Conservation (phyloP, 2,797 vertebrate species). For the Cryptoblepharus egeriae region DNA sequence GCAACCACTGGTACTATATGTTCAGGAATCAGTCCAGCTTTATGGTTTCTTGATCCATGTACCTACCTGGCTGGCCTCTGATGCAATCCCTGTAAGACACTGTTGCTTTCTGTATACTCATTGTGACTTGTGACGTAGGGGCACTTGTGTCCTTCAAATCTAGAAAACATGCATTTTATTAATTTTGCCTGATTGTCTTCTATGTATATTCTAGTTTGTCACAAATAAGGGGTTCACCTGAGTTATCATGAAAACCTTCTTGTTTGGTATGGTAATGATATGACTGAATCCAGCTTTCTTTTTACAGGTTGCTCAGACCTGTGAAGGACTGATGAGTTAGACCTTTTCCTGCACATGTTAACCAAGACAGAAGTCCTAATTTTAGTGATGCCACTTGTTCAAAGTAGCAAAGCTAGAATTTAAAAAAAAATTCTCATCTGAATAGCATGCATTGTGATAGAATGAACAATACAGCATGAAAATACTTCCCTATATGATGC, state of each 20-base stretch:
- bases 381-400: conserved; percentile 31
- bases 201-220: conserved; percentile 11
- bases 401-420: conserved; percentile 16
- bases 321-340: conserved; percentile 45
- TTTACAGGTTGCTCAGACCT: conserved; percentile 36
- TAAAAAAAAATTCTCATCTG: conserved; percentile 42
- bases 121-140: conserved; percentile 41
- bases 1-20: too few species aligned
- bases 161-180: conserved; percentile 32
- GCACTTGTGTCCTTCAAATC: conserved; percentile 8
- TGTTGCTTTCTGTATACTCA: conserved; percentile 27
- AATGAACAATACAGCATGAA: conserved; percentile 13
- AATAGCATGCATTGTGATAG: conserved; percentile 12
- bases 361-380: conserved; percentile 39
- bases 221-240: conserved; percentile 12
- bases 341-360: conserved; percentile 37
- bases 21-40: too few species aligned
- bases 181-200: conserved; percentile 39
- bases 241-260: conserved; percentile 26
- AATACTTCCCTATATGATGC: conserved; percentile 31
- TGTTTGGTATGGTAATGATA: conserved; percentile 29
- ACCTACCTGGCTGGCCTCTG: too few species aligned
- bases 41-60: too few species aligned
- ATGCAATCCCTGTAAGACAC: not conserved
- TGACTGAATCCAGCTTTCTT: conserved; percentile 51